Evolutionary conservation across 2,797 vertebrate genomes (phyloP).

Genomic region (Argentina silus): DNA sequence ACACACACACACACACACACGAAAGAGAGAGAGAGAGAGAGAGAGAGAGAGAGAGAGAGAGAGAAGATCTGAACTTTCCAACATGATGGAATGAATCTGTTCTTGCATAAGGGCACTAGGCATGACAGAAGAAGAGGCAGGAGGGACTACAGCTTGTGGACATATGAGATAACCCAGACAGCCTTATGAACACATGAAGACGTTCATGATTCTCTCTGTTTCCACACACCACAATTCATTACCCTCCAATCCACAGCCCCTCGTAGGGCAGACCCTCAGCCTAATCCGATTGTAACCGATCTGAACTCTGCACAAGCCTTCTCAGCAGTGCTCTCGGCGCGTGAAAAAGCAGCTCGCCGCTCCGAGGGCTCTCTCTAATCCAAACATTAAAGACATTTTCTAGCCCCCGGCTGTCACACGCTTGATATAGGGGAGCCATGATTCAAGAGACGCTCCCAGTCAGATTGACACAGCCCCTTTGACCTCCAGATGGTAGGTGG

Average conservation of each 20-base stretch:
- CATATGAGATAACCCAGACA: neutral
- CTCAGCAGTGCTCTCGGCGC: slow-evolving; percentile 51
- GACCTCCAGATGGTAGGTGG: slow-evolving; percentile 75
- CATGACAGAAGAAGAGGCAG: neutral
- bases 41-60: too few species aligned
- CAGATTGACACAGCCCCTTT: slow-evolving; percentile 55
- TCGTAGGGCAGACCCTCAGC: slow-evolving; percentile 32
- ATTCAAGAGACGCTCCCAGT: slow-evolving; percentile 62
- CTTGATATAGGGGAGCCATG: slow-evolving; percentile 64
- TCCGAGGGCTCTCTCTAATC: slow-evolving; percentile 55
- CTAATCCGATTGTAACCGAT: slow-evolving; percentile 68
- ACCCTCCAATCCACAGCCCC: slow-evolving; percentile 10
- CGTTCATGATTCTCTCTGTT: neutral
- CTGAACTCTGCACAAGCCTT: slow-evolving; percentile 48
- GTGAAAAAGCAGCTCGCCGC: slow-evolving; percentile 58
- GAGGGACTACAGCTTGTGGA: neutral
- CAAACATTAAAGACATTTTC: slow-evolving; percentile 75
- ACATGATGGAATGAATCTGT: too few species aligned
- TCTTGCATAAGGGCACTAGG: too few species aligned
- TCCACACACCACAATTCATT: neutral
- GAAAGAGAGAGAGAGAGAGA: too few species aligned
- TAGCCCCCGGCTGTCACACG: slow-evolving; percentile 62
- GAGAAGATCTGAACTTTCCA: too few species aligned
- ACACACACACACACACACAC: slow-evolving; percentile 13
- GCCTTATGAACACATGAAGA: neutral